phyloP scores from a whole-genome alignment of 2,113 vertebrate species.

The Tonatia bakeri region DNA sequence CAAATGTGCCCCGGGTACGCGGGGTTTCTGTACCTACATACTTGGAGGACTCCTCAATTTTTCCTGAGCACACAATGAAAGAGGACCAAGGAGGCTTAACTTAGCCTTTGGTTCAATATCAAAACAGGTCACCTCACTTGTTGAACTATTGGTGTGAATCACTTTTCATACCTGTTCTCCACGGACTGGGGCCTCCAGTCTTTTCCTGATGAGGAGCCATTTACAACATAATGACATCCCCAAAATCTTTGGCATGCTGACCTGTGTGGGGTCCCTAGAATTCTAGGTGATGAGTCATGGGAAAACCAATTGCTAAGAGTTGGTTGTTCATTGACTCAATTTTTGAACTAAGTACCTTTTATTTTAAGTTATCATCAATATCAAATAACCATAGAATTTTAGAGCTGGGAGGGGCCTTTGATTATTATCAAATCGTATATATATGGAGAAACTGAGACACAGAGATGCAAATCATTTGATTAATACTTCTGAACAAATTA shows the following conservation, averaged over 20 bases:
- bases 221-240: not conserved
- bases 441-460: not conserved
- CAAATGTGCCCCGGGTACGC: not conserved
- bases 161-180: not conserved
- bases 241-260: not conserved
- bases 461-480: not conserved
- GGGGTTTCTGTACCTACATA: not conserved
- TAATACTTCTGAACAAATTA: not conserved
- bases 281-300: not conserved
- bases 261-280: not conserved
- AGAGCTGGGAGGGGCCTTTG: not conserved
- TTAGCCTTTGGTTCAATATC: not conserved
- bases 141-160: not conserved
- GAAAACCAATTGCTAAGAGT: not conserved
- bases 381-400: not conserved
- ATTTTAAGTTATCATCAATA: not conserved
- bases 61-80: not conserved
- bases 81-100: not conserved
- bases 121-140: not conserved
- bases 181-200: not conserved
- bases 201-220: not conserved
- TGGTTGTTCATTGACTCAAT: not conserved
- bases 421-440: not conserved
- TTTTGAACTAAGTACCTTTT: not conserved
- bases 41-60: not conserved